Base-by-base conservation (phyloP, 2,888 invertebrate species). In the Athalia rosae region DNA sequence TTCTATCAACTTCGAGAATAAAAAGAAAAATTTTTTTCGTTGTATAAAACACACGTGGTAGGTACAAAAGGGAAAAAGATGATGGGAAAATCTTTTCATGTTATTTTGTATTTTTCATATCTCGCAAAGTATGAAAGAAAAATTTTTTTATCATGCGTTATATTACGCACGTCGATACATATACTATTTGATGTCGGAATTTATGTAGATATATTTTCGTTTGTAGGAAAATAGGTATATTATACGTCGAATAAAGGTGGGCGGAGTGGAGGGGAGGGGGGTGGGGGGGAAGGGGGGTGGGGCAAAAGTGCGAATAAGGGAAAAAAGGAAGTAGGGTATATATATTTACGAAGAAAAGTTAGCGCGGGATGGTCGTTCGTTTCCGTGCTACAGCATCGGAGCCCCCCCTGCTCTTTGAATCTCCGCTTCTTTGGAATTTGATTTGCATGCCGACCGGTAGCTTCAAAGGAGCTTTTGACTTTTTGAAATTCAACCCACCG, bases 251-350 rank as follows among this genome's bases (percentile, higher is more conserved):
- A 62, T 71, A 53, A 45, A 61, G 64, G 63, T 73, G 64, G 53
- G 13, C 77, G 15, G 71, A 61, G 67, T 58, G 64, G 58, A 64
- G 73, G 67, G 62, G 50, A 48, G 43, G 53, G 56, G 66, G 56
- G 69, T 71, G 74, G 56, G 59, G 59, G 69, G 71, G 62, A 61
- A 63, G 50, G 58, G 76, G 15, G 48, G 3, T 8, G 50, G 61
- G 6, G 11, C 50, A 64, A 4, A n/a, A 41, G 69, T n/a, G 43
- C 62, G 61, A n/a, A 67, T 73, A 66, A 67, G 67, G 9, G 69
- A 77, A 61, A 62, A 67, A 7, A n/a, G 41, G 69, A 43, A 80
- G 71, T 79, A 80, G 81, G 80, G 80, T 69, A 77, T 76, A 71
- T 61, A 74, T 41, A 64, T 56, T 62, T 64, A 67, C 66, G 50